Conservation (phyloP, 2,797 vertebrate species). For the Acanthurus lineatus region DNA sequence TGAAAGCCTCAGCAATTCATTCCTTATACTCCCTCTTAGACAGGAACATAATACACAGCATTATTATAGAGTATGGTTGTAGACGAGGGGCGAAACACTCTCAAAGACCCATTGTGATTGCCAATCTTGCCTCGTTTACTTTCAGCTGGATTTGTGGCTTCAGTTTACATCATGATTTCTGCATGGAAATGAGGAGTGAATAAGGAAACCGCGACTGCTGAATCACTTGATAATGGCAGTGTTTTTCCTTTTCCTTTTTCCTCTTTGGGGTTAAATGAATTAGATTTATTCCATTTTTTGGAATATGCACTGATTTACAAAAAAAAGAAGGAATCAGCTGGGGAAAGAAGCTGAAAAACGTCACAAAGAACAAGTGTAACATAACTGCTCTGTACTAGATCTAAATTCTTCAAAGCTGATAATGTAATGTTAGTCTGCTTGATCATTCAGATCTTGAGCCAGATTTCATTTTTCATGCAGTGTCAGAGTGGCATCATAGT, state of each 20-base stretch:
- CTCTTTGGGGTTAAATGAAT: constrained; percentile 52
- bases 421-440: constrained; percentile 12
- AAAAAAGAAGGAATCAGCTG: constrained; percentile 18
- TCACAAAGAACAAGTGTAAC: constrained; percentile 10
- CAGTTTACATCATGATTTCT: constrained; percentile 63
- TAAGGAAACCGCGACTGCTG: constrained; percentile 57
- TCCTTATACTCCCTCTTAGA: constrained; percentile 73
- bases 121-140: constrained; percentile 67
- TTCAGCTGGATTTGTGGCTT: constrained; percentile 71
- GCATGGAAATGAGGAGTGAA: constrained; percentile 65
- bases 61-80: constrained; percentile 78
- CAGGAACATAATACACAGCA: constrained; percentile 73
- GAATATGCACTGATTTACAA: constrained; percentile 36
- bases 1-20: constrained; percentile 80
- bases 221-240: constrained; percentile 65
- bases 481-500: neutral
- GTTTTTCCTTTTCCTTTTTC: constrained; percentile 44
- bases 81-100: constrained; percentile 77
- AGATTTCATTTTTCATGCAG: neutral
- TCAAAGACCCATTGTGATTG: constrained; percentile 80
- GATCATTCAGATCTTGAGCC: constrained; percentile 2
- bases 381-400: neutral
- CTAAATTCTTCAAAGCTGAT: constrained; percentile 17
- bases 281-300: constrained; percentile 31
- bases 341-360: neutral